Evolutionary conservation across 2,797 vertebrate species (phyloP).

Genomic region (Melanogrammus aeglefinus): DNA sequence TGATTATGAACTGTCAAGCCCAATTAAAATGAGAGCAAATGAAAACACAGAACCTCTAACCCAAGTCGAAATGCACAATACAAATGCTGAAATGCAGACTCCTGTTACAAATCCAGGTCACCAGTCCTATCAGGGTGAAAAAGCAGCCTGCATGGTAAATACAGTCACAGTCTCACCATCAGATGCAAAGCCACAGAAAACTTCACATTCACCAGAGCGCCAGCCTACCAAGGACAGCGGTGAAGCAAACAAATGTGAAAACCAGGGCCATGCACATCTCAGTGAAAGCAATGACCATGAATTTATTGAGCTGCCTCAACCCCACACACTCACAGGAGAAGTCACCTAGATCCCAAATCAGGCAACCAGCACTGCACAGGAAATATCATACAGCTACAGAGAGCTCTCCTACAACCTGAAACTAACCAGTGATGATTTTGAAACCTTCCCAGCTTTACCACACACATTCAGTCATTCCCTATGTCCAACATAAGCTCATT

Average conservation of each 20-base stretch:
- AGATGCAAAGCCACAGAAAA: background rate
- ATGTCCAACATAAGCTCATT: background rate
- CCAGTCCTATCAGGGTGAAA: background rate
- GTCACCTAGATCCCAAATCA: background rate
- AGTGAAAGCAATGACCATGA: background rate
- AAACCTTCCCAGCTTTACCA: background rate
- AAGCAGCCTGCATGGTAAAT: background rate
- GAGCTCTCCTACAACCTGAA: constrained; percentile 4
- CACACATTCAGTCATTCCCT: background rate
- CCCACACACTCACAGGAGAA: background rate
- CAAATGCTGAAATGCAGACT: background rate
- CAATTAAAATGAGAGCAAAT: too few relatives aligned
- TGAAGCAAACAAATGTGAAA: background rate
- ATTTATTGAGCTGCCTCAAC: background rate
- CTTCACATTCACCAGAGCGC: background rate
- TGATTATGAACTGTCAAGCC: too few relatives aligned
- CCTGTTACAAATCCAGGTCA: background rate
- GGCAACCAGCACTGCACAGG: constrained; percentile 3
- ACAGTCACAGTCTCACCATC: background rate
- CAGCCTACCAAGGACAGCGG: constrained; percentile 3
- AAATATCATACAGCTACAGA: background rate
- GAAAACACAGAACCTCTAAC: too few relatives aligned
- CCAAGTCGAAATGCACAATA: background rate
- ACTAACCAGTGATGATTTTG: background rate
- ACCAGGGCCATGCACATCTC: background rate